These are phyloP conservation scores for Eupeodes luniger DNA, from an alignment of 2,888 invertebrate genomes.

Conservation along the genomic window DNA sequence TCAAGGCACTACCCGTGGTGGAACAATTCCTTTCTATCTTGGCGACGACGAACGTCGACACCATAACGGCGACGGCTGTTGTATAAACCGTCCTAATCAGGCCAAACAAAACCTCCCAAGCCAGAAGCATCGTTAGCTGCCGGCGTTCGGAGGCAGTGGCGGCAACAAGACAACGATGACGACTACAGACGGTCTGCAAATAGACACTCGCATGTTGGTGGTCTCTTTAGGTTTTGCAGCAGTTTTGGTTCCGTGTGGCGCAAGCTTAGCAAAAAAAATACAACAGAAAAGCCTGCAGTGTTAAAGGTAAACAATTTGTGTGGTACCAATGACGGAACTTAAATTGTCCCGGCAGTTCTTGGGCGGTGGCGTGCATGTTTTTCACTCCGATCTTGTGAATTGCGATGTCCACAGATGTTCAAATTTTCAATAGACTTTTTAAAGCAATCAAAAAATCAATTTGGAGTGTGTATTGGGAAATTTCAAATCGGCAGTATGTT, in stretches of 20 bases:
- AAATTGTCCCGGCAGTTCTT: slow-evolving; percentile 69
- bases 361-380: slow-evolving; percentile 45
- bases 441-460: too few relatives aligned
- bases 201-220: slow-evolving; percentile 56
- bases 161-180: background rate
- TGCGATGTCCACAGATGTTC: slow-evolving; percentile 35
- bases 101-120: slow-evolving; percentile 37
- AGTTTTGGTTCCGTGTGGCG: slow-evolving; percentile 52
- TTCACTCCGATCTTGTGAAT: background rate
- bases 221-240: slow-evolving; percentile 48
- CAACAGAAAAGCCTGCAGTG: slow-evolving; percentile 15
- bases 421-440: slow-evolving; percentile 30
- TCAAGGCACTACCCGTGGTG: slow-evolving; percentile 6
- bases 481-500: too few relatives aligned
- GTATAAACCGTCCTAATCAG: slow-evolving; percentile 38
- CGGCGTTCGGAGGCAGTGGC: background rate
- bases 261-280: slow-evolving; percentile 34
- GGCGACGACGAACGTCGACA: slow-evolving; percentile 7
- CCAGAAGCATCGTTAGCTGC: background rate
- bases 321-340: slow-evolving; percentile 62
- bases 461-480: too few relatives aligned
- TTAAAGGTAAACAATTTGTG: slow-evolving; percentile 54
- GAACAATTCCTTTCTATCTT: slow-evolving; percentile 59
- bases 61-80: background rate
- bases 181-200: slow-evolving; percentile 19